A percentile compares a stretch with the other conserved stretches of the same genome.
These are phyloP conservation scores for Rhodophaea formosa DNA, from an alignment of 2,888 invertebrate species.

Conservation along the genomic window DNA sequence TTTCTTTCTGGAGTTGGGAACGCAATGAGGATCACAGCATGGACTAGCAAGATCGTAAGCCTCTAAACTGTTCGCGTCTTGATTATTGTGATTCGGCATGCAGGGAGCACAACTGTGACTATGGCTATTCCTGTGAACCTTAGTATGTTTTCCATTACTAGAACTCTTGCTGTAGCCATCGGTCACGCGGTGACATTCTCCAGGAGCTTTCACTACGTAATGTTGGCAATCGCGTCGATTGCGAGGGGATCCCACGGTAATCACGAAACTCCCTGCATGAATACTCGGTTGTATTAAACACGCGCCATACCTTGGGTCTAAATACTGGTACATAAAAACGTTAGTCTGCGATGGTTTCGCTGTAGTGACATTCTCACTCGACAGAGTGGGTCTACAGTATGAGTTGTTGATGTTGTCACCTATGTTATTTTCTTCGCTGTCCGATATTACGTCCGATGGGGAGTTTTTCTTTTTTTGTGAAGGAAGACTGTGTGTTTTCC, in stretches of 20 bases:
- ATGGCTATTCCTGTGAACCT: slow-evolving; percentile 60
- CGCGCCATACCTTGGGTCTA: slow-evolving; percentile 86
- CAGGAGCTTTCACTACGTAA: slow-evolving; percentile 81
- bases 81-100: slow-evolving; percentile 82
- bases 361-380: slow-evolving; percentile 88
- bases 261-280: slow-evolving; percentile 85
- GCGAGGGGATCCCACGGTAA: slow-evolving; percentile 85
- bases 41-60: slow-evolving; percentile 93
- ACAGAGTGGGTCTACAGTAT: slow-evolving; percentile 89
- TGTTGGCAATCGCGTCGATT: slow-evolving; percentile 85
- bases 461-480: slow-evolving; percentile 90
- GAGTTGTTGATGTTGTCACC: slow-evolving; percentile 77
- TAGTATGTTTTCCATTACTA: slow-evolving; percentile 56
- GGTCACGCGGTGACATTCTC: slow-evolving; percentile 59
- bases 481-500: slow-evolving; percentile 94
- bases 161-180: slow-evolving; percentile 50
- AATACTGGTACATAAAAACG: slow-evolving; percentile 84
- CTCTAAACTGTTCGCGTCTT: slow-evolving; percentile 89
- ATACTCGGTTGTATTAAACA: slow-evolving; percentile 86
- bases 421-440: slow-evolving; percentile 65
- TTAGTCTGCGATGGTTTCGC: slow-evolving; percentile 68
- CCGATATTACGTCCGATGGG: slow-evolving; percentile 67
- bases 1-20: slow-evolving; percentile 83
- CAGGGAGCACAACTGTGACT: slow-evolving; percentile 87
- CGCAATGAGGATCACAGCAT: slow-evolving; percentile 92